These are phyloP conservation scores for Orbicella faveolata DNA, from an alignment of 64 coral and sea anemone species.

Conservation along the genomic window DNA sequence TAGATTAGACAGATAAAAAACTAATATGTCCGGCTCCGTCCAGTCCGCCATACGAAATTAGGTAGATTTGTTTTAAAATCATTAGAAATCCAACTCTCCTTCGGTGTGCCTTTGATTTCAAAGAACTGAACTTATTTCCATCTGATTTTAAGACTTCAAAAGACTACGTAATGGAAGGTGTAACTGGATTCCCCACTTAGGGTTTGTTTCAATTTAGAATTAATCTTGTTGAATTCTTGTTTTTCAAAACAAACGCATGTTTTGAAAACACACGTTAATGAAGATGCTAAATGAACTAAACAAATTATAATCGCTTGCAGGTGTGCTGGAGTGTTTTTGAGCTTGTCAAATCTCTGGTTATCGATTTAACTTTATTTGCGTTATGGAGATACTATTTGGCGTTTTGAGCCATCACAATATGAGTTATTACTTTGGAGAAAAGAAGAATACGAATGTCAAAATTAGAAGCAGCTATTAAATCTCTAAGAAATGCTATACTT, in stretches of 20 bases:
- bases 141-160: not conserved
- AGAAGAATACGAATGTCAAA: not conserved
- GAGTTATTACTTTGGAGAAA: not conserved
- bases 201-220: not conserved
- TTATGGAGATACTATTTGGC: not conserved
- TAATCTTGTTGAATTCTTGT: slow-evolving; percentile 11
- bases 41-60: not conserved
- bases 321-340: not conserved
- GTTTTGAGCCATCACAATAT: not conserved
- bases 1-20: not conserved
- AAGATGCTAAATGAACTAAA: slow-evolving; percentile 14
- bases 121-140: not conserved
- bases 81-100: slow-evolving; percentile 15
- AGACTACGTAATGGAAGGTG: not conserved
- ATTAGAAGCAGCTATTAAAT: not conserved
- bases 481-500: not conserved
- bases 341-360: not conserved
- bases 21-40: not conserved
- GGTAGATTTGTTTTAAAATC: slow-evolving; percentile 1
- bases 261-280: slow-evolving; percentile 17
- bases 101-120: not conserved
- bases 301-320: slow-evolving; percentile 17
- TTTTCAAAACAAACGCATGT: slow-evolving; percentile 26
- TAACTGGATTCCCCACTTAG: not conserved
- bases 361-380: not conserved